A percentile compares a stretch with the other conserved stretches of the same genome.
Conservation (phyloP, 2,113 vertebrate species). For the Heteronetta atricapilla region DNA sequence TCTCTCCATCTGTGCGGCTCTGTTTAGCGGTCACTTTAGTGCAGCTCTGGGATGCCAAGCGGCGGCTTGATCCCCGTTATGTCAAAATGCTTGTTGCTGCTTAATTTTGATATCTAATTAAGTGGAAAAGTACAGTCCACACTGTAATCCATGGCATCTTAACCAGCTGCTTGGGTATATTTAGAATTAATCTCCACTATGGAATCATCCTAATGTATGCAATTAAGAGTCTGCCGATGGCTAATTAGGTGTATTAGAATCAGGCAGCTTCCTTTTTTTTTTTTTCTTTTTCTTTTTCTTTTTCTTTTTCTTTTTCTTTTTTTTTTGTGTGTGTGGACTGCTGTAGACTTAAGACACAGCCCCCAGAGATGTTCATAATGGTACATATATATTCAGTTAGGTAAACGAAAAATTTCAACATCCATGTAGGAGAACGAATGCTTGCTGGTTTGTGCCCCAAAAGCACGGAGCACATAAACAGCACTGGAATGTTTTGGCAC, state of each 20-base stretch:
- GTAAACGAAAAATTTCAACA: not conserved
- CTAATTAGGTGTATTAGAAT: constrained; percentile 99
- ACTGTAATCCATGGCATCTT: constrained; percentile 92
- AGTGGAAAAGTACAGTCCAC: constrained; percentile 94
- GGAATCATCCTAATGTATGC: constrained; percentile 99
- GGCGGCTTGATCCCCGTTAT: constrained; percentile 88
- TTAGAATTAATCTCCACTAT: constrained; percentile 99
- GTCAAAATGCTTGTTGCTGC: constrained; percentile 88
- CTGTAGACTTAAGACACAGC: constrained; percentile 55
- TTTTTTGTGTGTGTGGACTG: constrained; percentile 4
- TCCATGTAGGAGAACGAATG: not conserved
- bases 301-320: not conserved
- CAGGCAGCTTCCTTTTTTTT: constrained; percentile 79
- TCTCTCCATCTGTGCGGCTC: constrained; percentile 98
- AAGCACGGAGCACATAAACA: not conserved
- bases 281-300: not conserved
- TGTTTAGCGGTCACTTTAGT: constrained; percentile 90
- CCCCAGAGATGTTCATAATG: constrained; percentile 60
- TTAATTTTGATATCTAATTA: constrained; percentile 97
- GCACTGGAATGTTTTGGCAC: not conserved
- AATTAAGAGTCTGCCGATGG: constrained; percentile 99
- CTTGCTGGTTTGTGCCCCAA: not conserved
- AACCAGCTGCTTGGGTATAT: constrained; percentile 97
- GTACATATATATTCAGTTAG: not conserved
- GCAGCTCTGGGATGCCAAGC: constrained; percentile 85